Percentiles rank a stretch among this genome's conserved stretches.
Evolutionary conservation across 2,113 vertebrate species (phyloP).

Genomic region (Aspiorhynchus laticeps): DNA sequence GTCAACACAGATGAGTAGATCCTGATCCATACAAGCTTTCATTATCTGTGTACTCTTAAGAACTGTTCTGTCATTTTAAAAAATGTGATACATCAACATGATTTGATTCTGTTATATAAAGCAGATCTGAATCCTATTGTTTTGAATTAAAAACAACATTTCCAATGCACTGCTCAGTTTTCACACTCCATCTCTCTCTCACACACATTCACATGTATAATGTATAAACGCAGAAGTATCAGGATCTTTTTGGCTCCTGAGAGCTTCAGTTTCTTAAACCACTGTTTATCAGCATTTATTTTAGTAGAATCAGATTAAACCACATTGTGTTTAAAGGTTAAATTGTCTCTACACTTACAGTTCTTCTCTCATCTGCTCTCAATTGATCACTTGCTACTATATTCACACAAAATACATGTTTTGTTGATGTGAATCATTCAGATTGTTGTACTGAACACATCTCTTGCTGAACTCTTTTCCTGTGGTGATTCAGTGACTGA

Average conservation of each 20-base stretch:
- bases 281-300: background rate
- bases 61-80: no score
- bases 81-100: no score
- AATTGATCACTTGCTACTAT: no score
- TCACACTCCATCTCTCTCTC: background rate
- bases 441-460: no score
- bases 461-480: no score
- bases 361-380: no score
- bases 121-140: background rate
- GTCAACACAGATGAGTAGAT: background rate
- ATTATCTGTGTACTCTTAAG: background rate
- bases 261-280: background rate
- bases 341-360: no score
- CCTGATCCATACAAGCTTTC: background rate
- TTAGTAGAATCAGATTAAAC: background rate
- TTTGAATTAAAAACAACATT: background rate
- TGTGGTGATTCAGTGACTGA: no score
- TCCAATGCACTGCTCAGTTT: background rate
- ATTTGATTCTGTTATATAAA: background rate
- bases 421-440: no score
- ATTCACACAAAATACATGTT: no score
- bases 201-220: background rate
- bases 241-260: background rate
- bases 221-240: background rate
- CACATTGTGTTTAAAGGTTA: background rate